Conservation (phyloP, 2,888 invertebrate genomes). For the Andrena trimmerana region DNA sequence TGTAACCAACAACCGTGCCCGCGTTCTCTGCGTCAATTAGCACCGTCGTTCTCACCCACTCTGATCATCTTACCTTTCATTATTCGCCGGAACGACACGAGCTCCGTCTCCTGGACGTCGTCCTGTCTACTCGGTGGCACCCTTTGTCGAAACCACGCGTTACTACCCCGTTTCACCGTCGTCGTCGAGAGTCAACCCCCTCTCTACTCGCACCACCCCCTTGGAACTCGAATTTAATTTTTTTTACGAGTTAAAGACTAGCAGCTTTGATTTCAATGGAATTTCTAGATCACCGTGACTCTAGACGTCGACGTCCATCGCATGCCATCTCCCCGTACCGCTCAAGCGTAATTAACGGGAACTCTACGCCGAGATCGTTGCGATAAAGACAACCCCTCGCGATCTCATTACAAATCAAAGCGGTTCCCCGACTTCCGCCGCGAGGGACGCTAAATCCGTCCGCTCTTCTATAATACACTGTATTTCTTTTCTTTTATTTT, state of each 20-base stretch:
- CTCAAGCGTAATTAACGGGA: conserved; percentile 33
- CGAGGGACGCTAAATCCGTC: no score
- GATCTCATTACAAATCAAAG: conserved; percentile 21
- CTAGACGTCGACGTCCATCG: background rate
- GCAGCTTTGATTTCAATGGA: background rate
- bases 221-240: no score
- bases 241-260: no score
- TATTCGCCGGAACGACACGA: background rate
- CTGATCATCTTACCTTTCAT: conserved; percentile 14
- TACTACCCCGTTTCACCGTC: background rate
- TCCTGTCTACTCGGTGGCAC: background rate
- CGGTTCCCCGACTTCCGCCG: conserved; percentile 11
- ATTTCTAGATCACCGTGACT: background rate
- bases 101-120: background rate
- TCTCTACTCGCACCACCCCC: background rate
- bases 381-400: background rate
- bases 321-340: background rate
- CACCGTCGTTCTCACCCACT: conserved; percentile 15
- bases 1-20: conserved; percentile 7
- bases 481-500: conserved; percentile 66
- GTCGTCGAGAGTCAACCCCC: conserved; percentile 17
- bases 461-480: conserved; percentile 61
- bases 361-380: background rate
- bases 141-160: background rate
- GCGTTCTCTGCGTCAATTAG: conserved; percentile 1